These are phyloP conservation scores for Ceratitis capitata DNA, from an alignment of 1,140 invertebrate species.

Conservation along the genomic window DNA sequence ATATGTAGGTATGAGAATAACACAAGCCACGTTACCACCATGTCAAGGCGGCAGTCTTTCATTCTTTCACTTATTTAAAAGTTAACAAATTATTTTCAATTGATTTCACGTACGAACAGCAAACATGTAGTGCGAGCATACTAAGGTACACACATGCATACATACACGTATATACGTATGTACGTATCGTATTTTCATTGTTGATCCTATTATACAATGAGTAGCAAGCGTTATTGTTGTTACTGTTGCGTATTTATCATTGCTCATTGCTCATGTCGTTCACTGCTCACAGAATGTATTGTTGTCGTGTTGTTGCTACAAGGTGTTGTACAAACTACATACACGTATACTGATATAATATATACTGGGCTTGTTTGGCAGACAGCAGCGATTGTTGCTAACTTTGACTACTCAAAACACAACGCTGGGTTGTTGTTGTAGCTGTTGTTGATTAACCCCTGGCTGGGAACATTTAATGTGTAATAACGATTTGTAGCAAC, in stretches of 20 bases:
- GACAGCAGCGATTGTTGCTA: background rate
- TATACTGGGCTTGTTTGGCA: background rate
- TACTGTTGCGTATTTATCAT: background rate
- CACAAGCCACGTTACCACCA: background rate
- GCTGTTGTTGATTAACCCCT: constrained; percentile 63
- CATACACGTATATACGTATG: background rate
- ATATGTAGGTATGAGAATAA: too few species aligned
- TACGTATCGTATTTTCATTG: background rate
- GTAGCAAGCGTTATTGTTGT: background rate
- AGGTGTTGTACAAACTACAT: background rate
- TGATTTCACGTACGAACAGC: constrained; percentile 57
- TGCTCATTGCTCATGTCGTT: constrained; percentile 11
- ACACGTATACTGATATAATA: background rate
- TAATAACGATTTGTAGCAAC: constrained; percentile 64
- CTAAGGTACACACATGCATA: background rate
- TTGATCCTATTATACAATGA: background rate
- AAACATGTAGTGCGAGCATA: background rate
- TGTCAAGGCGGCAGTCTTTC: background rate
- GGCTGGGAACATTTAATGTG: constrained; percentile 66
- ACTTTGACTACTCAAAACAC: too few species aligned
- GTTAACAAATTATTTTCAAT: constrained; percentile 66
- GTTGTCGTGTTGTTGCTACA: background rate
- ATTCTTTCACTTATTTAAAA: constrained; percentile 65
- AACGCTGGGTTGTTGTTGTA: constrained; percentile 5
- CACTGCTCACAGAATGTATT: background rate